Evolutionary conservation across 2,113 vertebrate species (phyloP).

Genomic region (Plecotus auritus): DNA sequence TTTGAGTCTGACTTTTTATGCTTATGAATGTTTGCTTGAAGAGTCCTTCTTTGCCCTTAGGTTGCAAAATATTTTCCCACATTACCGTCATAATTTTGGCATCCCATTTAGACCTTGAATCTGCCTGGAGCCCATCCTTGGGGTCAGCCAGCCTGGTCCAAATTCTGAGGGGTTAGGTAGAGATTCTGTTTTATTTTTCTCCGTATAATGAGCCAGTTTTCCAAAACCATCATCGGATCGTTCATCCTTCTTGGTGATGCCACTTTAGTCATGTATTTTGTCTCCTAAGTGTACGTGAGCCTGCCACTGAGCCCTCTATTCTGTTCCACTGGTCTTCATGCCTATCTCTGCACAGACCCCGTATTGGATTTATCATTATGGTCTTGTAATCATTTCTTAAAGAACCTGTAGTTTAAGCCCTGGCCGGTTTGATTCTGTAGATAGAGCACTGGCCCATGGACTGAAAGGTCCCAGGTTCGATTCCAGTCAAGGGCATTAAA

Average conservation of each 20-base stretch:
- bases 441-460: no score
- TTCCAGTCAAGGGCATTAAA: no score
- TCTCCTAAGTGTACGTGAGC: fast-evolving
- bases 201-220: neutral
- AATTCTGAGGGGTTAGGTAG: no score
- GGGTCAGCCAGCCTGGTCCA: no score
- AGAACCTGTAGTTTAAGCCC: neutral
- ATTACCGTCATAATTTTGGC: neutral
- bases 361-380: neutral
- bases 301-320: neutral
- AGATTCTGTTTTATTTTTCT: neutral
- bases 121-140: neutral
- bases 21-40: neutral
- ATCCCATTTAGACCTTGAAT: neutral
- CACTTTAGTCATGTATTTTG: neutral
- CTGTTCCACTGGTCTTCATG: neutral
- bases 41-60: neutral
- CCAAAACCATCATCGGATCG: neutral
- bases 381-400: neutral
- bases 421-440: no score
- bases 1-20: neutral
- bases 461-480: no score
- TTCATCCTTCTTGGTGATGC: neutral
- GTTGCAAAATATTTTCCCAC: neutral
- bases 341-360: neutral